Base-by-base conservation (phyloP, 2,888 invertebrate genomes). In the Clostera curtula region DNA sequence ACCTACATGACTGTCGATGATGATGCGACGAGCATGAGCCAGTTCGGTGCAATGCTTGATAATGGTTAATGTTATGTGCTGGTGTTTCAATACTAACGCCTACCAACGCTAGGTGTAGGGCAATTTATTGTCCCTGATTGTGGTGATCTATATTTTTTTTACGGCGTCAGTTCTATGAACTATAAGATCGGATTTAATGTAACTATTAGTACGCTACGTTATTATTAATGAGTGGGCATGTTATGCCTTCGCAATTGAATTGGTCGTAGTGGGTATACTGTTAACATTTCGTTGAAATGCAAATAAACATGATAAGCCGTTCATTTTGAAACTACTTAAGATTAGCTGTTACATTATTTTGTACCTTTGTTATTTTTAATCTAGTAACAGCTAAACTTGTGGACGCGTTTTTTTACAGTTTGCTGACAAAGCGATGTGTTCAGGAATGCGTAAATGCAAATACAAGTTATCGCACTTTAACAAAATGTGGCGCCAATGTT, bases 381-480 rank as follows among this genome's bases (percentile, higher is more conserved):
- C 20, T 36, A 34, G 51, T 56, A 64, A 77, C 73, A 71, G 72
- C 76, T 73, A 77, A 76, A 57, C 75, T 76, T 72, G 44, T 40
- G 36, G 42, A 52, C 49, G 50, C 47, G 46, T 34, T 53, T 49
- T 43, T 48, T 63, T 57, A 55, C 52, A 56, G 54, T 56, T 65
- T 69, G 69, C 74, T 64, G 66, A 72, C 52, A 67, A 82, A 83
- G 82, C 83, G 68, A 80, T 82, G 79, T 79, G 75, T 70, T 71
- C 47, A 56, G 68, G 62, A 59, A 76, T 76, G 75, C 72, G 65
- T 53, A 73, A 65, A 65, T 56, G 48, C 55, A 55, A 76, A 76
- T 76, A 72, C 80, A 82, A 82, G 83, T 76, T 79, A 83, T 82
- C 83, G 80, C 79, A 60, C 51, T 58, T 52, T 49, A 50, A 50